phyloP scores from a whole-genome alignment of 2,888 invertebrate species.

The Spodoptera exigua region DNA sequence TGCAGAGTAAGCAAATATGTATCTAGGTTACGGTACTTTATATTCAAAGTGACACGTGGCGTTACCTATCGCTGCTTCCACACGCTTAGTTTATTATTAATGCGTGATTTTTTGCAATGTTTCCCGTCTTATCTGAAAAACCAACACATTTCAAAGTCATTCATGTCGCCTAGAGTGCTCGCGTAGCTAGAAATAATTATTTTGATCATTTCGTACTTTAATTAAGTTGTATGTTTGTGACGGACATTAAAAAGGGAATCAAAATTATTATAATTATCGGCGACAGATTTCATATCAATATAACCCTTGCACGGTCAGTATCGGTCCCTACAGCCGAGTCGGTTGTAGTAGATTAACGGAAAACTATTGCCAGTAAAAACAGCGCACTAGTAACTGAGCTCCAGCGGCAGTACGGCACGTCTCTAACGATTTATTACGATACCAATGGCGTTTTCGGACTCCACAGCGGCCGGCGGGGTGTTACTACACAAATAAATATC shows the following conservation, averaged over 20 bases:
- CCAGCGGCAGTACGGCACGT: slow-evolving; percentile 64
- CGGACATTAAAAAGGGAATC: slow-evolving; percentile 1
- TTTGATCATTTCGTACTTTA: neutral
- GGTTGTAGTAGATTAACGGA: slow-evolving; percentile 70
- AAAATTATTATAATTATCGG: slow-evolving; percentile 6
- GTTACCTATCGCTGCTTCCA: slow-evolving; percentile 49
- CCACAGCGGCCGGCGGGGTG: slow-evolving; percentile 72
- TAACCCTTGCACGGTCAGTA: slow-evolving; percentile 47
- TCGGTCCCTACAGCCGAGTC: slow-evolving; percentile 54
- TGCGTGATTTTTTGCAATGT: slow-evolving; percentile 53
- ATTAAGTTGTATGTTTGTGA: neutral
- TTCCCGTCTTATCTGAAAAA: slow-evolving; percentile 36
- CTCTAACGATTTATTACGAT: slow-evolving; percentile 80
- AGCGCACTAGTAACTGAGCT: slow-evolving; percentile 63
- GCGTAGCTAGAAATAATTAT: neutral
- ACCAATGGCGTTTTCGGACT: slow-evolving; percentile 77
- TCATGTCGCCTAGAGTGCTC: slow-evolving; percentile 1
- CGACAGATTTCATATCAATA: slow-evolving; percentile 9
- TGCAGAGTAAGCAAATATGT: slow-evolving; percentile 49
- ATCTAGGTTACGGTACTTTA: slow-evolving; percentile 55
- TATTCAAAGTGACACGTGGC: slow-evolving; percentile 55
- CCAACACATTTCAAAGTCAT: slow-evolving; percentile 17
- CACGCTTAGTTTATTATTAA: slow-evolving; percentile 56
- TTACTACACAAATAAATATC: slow-evolving; percentile 83
- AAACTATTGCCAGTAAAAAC: slow-evolving; percentile 79